A percentile compares a stretch with the other conserved stretches of the same genome.
phyloP scores from a whole-genome alignment of 2,888 invertebrate species.

The Bibio marci region DNA sequence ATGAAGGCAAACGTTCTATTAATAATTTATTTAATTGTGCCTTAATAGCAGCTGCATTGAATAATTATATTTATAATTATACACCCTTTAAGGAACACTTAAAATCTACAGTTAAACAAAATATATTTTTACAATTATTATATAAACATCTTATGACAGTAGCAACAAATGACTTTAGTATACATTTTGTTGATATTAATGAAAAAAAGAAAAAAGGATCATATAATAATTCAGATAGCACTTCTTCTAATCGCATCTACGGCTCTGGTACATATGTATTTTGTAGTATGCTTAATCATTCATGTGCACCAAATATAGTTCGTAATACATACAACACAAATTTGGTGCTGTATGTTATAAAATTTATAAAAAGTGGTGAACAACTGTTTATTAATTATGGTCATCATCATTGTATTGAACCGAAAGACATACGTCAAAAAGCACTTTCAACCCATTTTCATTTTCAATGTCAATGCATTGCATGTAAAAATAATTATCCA shows the following conservation, averaged over 20 bases:
- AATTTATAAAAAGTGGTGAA: constrained; percentile 51
- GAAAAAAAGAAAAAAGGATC: too few relatives aligned
- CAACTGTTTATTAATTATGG: constrained; percentile 70
- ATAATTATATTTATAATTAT: constrained; percentile 38
- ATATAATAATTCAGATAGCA: too few relatives aligned
- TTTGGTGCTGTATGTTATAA: constrained; percentile 38
- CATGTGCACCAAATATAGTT: constrained; percentile 69
- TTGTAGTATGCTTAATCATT: constrained; percentile 69
- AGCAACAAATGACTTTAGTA: too few relatives aligned
- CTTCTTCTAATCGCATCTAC: too few relatives aligned
- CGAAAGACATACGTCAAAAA: constrained; percentile 35
- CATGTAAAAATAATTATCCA: constrained; percentile 58
- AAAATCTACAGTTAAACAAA: constrained; percentile 20
- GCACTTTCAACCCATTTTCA: constrained; percentile 55
- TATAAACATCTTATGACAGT: constrained; percentile 63
- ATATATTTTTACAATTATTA: constrained; percentile 42
- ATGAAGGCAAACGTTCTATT: constrained; percentile 41
- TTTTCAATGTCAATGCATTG: constrained; percentile 59
- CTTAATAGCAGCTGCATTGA: constrained; percentile 42
- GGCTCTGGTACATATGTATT: constrained; percentile 56
- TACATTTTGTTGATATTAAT: too few relatives aligned
- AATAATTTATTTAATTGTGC: constrained; percentile 59
- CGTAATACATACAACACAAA: constrained; percentile 38
- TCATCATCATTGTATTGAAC: constrained; percentile 51
- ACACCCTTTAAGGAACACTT: constrained; percentile 33